Evolutionary conservation across 2,888 invertebrate genomes (phyloP).

Genomic region (Meiosimyza decipiens): DNA sequence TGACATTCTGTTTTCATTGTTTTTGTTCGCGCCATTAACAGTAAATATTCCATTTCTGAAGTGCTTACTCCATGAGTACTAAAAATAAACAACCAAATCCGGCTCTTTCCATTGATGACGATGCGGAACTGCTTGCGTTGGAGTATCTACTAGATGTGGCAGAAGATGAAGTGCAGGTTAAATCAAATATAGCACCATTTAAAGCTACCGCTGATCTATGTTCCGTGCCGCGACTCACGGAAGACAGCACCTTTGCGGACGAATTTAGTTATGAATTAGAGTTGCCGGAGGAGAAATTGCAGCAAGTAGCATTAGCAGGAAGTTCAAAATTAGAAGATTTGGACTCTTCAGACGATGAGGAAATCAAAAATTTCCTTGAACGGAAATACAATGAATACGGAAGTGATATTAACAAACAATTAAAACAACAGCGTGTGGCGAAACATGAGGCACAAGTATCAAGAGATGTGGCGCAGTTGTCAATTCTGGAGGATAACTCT

Average conservation of each 20-base stretch:
- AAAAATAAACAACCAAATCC: conserved; percentile 32
- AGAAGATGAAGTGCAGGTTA: conserved; percentile 47
- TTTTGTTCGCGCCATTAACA: too few relatives aligned
- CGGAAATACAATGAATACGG: conserved; percentile 80
- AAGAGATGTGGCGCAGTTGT: conserved; percentile 51
- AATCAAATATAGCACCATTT: conserved; percentile 1
- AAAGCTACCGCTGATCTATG: conserved; percentile 5
- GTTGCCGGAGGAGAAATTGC: conserved; percentile 35
- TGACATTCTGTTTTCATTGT: too few relatives aligned
- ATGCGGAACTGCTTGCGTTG: conserved; percentile 56
- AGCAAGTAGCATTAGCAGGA: conserved; percentile 6
- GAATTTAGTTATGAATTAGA: conserved; percentile 58
- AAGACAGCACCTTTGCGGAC: conserved; percentile 59
- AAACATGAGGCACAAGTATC: conserved; percentile 57
- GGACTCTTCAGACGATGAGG: conserved; percentile 87
- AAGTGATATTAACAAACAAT: conserved; percentile 72
- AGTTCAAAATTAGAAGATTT: conserved; percentile 51
- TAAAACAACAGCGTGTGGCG: conserved; percentile 67
- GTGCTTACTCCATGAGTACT: too few relatives aligned
- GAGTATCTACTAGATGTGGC: conserved; percentile 57
- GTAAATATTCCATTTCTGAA: too few relatives aligned
- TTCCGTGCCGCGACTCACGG: conserved; percentile 51
- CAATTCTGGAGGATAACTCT: neutral
- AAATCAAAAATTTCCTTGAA: conserved; percentile 78
- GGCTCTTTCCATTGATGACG: conserved; percentile 53